Percentiles rank a stretch among this genome's conserved stretches.
phyloP scores from a whole-genome alignment of 2,797 vertebrate species.

The Tiaroga cobitis region DNA sequence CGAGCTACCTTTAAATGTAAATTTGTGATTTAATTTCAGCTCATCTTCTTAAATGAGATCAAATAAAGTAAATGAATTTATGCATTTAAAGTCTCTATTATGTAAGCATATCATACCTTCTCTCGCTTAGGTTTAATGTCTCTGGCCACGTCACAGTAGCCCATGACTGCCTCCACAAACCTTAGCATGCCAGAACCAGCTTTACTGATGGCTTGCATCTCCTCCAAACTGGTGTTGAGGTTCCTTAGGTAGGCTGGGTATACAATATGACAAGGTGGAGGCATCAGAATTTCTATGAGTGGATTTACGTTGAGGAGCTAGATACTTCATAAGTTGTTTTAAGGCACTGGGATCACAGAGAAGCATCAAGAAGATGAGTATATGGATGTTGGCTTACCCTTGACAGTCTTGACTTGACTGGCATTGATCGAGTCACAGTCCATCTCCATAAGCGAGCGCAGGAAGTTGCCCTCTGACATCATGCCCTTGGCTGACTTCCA shows the following conservation, averaged over 20 bases:
- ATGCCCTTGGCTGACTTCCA: conserved; percentile 94
- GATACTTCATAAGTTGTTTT: background rate
- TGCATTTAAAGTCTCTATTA: background rate
- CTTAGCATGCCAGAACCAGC: conserved; percentile 95
- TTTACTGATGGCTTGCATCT: conserved; percentile 95
- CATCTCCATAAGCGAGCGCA: conserved; percentile 89
- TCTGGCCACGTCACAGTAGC: conserved; percentile 90
- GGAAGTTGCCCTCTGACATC: conserved; percentile 97
- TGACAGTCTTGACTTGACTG: conserved; percentile 85
- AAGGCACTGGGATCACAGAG: background rate
- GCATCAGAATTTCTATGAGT: conserved; percentile 24
- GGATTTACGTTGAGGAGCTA: background rate
- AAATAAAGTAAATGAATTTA: background rate
- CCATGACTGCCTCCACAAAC: conserved; percentile 94
- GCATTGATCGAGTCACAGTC: conserved; percentile 87
- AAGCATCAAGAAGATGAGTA: background rate
- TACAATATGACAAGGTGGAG: background rate
- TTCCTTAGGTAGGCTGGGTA: conserved; percentile 83
- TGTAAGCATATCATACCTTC: conserved; percentile 78
- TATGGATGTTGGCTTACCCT: conserved; percentile 74
- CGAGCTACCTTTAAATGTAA: conserved; percentile 82
- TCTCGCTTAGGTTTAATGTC: conserved; percentile 96
- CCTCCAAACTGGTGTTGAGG: conserved; percentile 85
- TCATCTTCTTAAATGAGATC: background rate
- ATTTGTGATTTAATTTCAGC: background rate